Base-by-base conservation (phyloP, 2,888 invertebrate genomes). In the Erannis defoliaria region DNA sequence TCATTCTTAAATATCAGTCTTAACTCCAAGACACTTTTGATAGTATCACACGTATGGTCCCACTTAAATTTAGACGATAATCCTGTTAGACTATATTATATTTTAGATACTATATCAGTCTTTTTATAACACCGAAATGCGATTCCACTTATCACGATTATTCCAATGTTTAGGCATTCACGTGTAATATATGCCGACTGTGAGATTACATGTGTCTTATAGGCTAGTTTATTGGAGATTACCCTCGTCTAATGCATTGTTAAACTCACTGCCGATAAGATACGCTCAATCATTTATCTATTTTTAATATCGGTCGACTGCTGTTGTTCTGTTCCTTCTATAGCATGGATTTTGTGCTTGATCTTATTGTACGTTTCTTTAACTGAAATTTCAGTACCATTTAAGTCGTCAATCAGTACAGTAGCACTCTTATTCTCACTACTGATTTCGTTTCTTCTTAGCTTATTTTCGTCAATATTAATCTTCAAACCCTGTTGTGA, bases 31-130 rank as follows among this genome's bases (percentile, higher is more conserved):
- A 46, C 55, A 55, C 55, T 55, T 3, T 51, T 49, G 35, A 38
- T 26, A 0, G 18, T 35, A 55, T 33, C 50, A 33, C 42, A 33
- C 43, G 26, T 43, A 50, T 61, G 49, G 55, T 55, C 55, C 50
- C 46, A n/a, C 46, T 46, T 8, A 12, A 10, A 9, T 38, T 38
- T 12, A 16, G 14, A 16, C 31, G 9, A 10, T 50, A 42, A 50
- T 53, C 33, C 18, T 40, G 35, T 38, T 33, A 31, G 46, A 58
- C 51, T 46, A 43, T 18, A 43, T 33, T 42, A 10, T 4, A 19
- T 16, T 42, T 37, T 58, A 49, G 38, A 48, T 56, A 29, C 26
- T 16, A 31, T 53, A 59, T 54, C 59, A 59, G 59, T 59, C 59
- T 53, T 59, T 49, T 45, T 37, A 42, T 46, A 3, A 26, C 45